Conservation (phyloP, 2,888 invertebrate genomes). For the Diaprepes abbreviatus region DNA sequence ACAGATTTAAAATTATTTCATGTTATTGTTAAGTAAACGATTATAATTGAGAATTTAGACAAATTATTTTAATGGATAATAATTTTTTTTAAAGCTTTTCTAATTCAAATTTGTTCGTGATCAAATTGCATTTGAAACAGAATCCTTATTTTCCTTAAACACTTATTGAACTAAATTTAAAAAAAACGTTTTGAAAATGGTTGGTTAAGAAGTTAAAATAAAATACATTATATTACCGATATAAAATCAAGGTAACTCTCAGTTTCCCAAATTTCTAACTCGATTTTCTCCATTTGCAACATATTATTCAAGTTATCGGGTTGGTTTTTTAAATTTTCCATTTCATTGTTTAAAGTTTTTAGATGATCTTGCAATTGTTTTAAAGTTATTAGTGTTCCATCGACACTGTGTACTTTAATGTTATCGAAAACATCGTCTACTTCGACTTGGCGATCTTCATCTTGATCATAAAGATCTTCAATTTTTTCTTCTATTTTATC, state of each 20-base stretch:
- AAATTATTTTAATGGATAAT: no score
- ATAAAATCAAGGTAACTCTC: constrained; percentile 4
- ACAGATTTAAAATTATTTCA: no score
- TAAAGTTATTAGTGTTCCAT: not conserved
- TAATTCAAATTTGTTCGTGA: no score
- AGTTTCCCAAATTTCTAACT: constrained; percentile 1
- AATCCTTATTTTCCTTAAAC: no score
- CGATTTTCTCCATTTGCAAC: constrained; percentile 5
- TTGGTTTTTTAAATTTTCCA: not conserved
- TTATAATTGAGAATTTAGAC: no score
- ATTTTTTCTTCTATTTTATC: not conserved
- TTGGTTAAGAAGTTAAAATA: no score
- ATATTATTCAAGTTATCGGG: not conserved
- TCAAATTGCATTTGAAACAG: no score
- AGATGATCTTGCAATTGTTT: not conserved
- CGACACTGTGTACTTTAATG: constrained; percentile 1
- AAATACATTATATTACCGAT: constrained; percentile 13
- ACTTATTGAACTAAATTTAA: no score
- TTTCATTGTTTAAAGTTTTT: not conserved
- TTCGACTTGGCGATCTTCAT: not conserved
- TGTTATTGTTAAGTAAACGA: no score
- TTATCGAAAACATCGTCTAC: constrained; percentile 46
- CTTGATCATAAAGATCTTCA: not conserved
- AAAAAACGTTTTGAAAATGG: no score
- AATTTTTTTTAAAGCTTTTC: no score